phyloP scores from a whole-genome alignment of 2,797 vertebrate species.

The Emys orbicularis region DNA sequence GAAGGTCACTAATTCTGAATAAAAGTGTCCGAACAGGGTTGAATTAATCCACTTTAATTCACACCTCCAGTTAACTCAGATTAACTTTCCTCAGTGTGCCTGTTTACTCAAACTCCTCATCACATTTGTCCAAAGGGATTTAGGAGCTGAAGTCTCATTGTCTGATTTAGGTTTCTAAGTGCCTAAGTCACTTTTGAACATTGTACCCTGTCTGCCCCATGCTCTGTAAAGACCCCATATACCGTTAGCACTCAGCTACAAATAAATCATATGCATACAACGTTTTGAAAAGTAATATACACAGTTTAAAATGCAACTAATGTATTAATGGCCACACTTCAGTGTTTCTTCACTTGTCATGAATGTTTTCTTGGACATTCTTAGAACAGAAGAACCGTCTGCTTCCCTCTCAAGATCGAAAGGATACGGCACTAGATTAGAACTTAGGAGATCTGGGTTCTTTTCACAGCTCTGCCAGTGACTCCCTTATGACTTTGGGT shows the following conservation, averaged over 20 bases:
- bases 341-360: fast-evolving
- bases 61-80: not conserved
- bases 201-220: not conserved
- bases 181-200: not conserved
- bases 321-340: not conserved
- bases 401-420: not conserved
- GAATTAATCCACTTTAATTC: not conserved
- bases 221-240: not conserved
- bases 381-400: not conserved
- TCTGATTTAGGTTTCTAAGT: no score
- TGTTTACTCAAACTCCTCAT: not conserved
- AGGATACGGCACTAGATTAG: fast-evolving
- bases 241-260: not conserved
- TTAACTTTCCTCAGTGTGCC: not conserved
- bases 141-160: no score
- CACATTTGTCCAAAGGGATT: no score
- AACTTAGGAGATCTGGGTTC: not conserved
- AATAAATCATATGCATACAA: not conserved
- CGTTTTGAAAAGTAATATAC: not conserved
- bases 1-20: not conserved
- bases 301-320: not conserved
- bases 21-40: not conserved
- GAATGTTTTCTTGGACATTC: not conserved
- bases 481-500: not conserved
- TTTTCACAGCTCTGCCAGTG: not conserved